Conservation (phyloP, 92 coral and sea anemone species). For the Zoanthus sociatus region DNA sequence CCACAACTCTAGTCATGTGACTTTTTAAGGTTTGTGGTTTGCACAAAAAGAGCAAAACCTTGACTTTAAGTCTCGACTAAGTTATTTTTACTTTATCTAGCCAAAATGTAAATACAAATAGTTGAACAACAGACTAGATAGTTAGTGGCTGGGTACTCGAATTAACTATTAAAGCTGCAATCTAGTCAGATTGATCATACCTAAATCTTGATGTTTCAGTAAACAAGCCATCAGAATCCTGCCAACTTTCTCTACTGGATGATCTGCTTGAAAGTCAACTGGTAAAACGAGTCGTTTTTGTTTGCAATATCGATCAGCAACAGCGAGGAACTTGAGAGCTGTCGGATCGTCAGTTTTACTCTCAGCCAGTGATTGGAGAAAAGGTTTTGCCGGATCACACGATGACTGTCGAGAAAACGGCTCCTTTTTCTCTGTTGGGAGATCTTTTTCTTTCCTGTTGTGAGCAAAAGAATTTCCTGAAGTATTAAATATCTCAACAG, state of each 20-base stretch:
- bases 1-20: no score
- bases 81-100: no score
- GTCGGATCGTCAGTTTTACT: constrained; percentile 82
- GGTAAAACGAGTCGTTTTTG: constrained; percentile 90
- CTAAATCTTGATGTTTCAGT: constrained; percentile 94
- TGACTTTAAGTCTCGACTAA: no score
- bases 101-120: no score
- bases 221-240: constrained; percentile 88
- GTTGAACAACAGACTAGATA: no score
- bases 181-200: constrained; percentile 50
- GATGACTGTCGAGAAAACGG: constrained; percentile 70
- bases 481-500: no score
- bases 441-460: constrained; percentile 76
- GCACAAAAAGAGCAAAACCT: no score
- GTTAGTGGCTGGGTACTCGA: no score
- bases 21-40: no score
- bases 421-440: constrained; percentile 73
- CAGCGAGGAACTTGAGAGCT: constrained; percentile 85
- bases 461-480: not conserved
- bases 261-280: constrained; percentile 92
- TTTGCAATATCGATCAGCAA: constrained; percentile 86
- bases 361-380: constrained; percentile 77
- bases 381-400: constrained; percentile 82
- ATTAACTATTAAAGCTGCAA: no score
- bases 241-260: constrained; percentile 97